Evolutionary conservation across 2,797 vertebrate genomes (phyloP).

Genomic region (Pipistrellus nathusii): DNA sequence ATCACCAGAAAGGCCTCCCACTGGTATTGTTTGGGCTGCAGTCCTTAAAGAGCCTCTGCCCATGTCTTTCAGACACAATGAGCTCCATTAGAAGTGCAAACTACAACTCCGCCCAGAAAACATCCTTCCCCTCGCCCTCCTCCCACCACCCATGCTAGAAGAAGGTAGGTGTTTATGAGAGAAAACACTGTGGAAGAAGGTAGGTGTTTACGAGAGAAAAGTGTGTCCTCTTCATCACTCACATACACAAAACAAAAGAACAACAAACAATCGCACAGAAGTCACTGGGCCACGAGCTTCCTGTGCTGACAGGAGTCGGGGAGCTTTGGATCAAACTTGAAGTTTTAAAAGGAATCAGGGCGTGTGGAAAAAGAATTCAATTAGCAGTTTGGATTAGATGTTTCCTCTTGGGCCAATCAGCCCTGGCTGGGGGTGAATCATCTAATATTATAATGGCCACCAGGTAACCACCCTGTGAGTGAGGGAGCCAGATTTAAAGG

Average conservation of each 20-base stretch:
- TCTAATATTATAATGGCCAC: neutral
- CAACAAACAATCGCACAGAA: neutral
- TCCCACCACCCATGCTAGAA: neutral
- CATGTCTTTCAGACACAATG: neutral
- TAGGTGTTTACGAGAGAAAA: neutral
- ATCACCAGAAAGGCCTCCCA: neutral
- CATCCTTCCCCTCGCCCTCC: neutral
- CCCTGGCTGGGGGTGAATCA: neutral
- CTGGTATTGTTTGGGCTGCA: neutral
- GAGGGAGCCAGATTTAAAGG: neutral
- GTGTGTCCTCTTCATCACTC: neutral
- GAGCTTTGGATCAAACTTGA: neutral
- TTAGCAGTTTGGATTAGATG: neutral
- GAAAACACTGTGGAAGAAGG: neutral
- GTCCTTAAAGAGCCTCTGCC: neutral
- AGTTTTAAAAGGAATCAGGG: neutral
- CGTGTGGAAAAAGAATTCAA: neutral
- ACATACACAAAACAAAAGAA: neutral
- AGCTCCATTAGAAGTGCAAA: neutral
- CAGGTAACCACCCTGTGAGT: neutral
- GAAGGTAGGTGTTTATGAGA: neutral
- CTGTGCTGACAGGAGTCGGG: rapidly evolving
- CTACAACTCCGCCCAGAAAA: neutral
- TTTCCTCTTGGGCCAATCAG: neutral
- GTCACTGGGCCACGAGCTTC: neutral